Evolutionary conservation across 2,888 invertebrate species (phyloP).

Genomic region (Epiblema foenella): DNA sequence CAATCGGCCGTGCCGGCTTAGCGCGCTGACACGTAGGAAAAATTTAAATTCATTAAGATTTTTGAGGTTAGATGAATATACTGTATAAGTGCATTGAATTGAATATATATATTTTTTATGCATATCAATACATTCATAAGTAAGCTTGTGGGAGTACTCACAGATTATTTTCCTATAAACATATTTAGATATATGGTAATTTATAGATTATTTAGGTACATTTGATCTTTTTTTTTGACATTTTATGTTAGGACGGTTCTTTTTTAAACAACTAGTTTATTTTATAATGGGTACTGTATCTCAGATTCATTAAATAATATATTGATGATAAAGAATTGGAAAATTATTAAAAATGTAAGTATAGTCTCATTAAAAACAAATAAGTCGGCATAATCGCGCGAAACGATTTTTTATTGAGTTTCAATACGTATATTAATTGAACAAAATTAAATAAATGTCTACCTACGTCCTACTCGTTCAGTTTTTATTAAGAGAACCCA

Average conservation of each 20-base stretch:
- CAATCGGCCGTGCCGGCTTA: constrained; percentile 63
- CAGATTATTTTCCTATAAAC: too few relatives aligned
- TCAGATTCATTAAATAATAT: too few relatives aligned
- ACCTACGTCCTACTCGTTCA: not conserved
- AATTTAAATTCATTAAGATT: constrained; percentile 34
- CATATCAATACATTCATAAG: too few relatives aligned
- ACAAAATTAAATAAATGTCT: not conserved
- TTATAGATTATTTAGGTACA: not conserved
- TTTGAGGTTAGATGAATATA: not conserved
- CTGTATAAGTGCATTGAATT: too few relatives aligned
- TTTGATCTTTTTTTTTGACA: not conserved
- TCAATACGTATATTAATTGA: not conserved
- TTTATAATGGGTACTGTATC: not conserved
- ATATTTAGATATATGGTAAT: not conserved
- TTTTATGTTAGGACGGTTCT: too few relatives aligned
- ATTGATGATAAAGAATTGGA: too few relatives aligned
- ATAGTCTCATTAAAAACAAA: not conserved
- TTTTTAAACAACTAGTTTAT: not conserved
- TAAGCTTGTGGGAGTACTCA: too few relatives aligned
- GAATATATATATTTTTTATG: not conserved
- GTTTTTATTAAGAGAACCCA: not conserved
- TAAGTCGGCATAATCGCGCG: too few relatives aligned
- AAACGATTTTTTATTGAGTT: not conserved
- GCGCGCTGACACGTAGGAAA: constrained; percentile 65
- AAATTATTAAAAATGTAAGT: not conserved